phyloP scores from a whole-genome alignment of 2,888 invertebrate species.

The Diogma glabrata region DNA sequence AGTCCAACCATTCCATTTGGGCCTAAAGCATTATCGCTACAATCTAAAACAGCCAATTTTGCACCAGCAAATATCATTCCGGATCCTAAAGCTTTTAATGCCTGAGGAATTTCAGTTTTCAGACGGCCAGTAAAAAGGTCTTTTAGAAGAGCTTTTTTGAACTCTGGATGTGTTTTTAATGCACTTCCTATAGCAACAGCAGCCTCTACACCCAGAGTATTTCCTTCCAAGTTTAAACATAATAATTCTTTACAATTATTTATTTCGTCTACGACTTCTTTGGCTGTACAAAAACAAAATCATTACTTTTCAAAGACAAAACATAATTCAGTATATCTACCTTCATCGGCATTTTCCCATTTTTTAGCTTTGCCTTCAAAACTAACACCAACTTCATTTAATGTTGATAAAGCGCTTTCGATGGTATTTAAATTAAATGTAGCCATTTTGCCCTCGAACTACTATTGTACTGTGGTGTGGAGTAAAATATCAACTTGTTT shows the following conservation, averaged over 20 bases:
- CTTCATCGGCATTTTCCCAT: slow-evolving; percentile 66
- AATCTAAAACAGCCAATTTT: slow-evolving; percentile 69
- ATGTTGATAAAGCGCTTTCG: slow-evolving; percentile 29
- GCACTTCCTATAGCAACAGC: slow-evolving; percentile 74
- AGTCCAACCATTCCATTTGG: slow-evolving; percentile 88
- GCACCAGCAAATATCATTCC: slow-evolving; percentile 74
- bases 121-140: slow-evolving; percentile 94
- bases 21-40: slow-evolving; percentile 96
- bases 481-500: too few species aligned
- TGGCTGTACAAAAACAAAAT: slow-evolving; percentile 39
- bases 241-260: slow-evolving; percentile 53
- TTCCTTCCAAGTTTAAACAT: slow-evolving; percentile 77
- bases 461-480: too few species aligned
- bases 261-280: slow-evolving; percentile 65
- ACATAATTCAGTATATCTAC: slow-evolving; percentile 39
- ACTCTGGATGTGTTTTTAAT: slow-evolving; percentile 62
- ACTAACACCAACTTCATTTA: slow-evolving; percentile 54
- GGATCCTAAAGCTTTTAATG: slow-evolving; percentile 63
- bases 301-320: slow-evolving; percentile 4
- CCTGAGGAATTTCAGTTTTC: slow-evolving; percentile 89
- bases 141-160: slow-evolving; percentile 79
- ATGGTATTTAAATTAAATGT: slow-evolving; percentile 11
- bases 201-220: slow-evolving; percentile 84
- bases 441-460: too few species aligned
- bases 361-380: slow-evolving; percentile 72